Base-by-base conservation (phyloP, 30 jellyfish, hydroid and myxozoan species). In the Aurelia coerulea region DNA sequence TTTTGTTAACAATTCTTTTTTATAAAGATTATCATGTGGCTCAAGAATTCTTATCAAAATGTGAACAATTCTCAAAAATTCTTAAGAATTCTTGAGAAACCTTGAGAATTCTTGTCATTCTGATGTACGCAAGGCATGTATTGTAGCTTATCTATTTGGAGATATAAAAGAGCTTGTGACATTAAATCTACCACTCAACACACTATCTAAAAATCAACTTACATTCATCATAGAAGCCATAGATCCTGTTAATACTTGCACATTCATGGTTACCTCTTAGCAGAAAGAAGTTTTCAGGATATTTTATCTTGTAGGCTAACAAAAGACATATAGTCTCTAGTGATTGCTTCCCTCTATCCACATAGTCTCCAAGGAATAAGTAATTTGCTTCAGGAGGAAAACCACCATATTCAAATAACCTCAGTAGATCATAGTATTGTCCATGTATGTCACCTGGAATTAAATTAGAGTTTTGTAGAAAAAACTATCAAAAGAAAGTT, bases 181-280 rank as follows among this genome's bases (percentile, higher is more conserved):
- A 42, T 42, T 6, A 42, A 42, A 42, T 42, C 53, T 42, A 0
- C 10, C 53, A 46, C 1, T 8, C 7, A 9, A 46, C 14, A 46
- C 56, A 46, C 6, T 9, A 0, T 13, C 13, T 46, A 46, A 50
- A 77, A 56, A 19, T 51, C 54, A 11, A 87, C 98, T 95, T 86
- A 95, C 99, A 95, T 79, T 95, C 99, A 88, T 95, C 99, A 71
- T 95, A 95, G 59, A 95, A 95, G 16, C 99, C 99, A 83, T 95
- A 95, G 10, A 95, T 95, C 62, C 99, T 79, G 88, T 95, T 95
- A 41, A 95, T 95, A 79, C 99, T 95, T 18, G 99, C 99, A 80
- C 99, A 95, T 68, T 95, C 99, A 76, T 95, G 99, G 73, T 95
- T 95, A 29, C 99, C 99, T 70, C 99, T 96, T 39, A 95, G 83